Percentiles rank a stretch among this genome's conserved stretches.
phyloP scores from a whole-genome alignment of 2,113 vertebrate genomes.

The Australoheros scitulus region DNA sequence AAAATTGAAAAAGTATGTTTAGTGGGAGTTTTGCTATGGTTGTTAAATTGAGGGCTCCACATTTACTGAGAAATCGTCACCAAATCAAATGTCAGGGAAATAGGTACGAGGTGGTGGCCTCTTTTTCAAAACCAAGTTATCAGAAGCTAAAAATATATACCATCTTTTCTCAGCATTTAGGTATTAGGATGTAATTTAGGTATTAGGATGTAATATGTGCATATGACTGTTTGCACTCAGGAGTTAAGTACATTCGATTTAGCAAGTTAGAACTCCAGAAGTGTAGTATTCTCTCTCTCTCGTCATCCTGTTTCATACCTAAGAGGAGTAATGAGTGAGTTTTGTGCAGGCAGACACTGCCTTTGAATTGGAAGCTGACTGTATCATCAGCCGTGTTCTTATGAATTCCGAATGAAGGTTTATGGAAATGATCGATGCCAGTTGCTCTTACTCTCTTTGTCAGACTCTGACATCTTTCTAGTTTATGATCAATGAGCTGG shows the following conservation, averaged over 20 bases:
- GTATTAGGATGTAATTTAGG: background rate
- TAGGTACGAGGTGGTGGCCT: background rate
- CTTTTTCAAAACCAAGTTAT: no score
- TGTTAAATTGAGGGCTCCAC: constrained; percentile 32
- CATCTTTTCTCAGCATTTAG: background rate
- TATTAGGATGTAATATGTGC: background rate
- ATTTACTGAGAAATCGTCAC: constrained; percentile 25
- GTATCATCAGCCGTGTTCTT: background rate
- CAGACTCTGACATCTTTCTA: constrained; percentile 23
- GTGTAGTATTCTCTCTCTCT: background rate
- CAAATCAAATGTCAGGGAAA: background rate
- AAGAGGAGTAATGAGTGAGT: background rate
- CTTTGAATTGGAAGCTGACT: background rate
- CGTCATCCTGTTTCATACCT: background rate
- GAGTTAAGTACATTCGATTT: no score
- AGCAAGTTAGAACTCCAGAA: background rate
- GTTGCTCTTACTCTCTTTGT: constrained; percentile 1
- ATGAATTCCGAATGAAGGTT: constrained; percentile 4
- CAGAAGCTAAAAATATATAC: no score
- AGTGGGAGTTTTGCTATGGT: constrained; percentile 43
- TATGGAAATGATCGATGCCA: constrained; percentile 18
- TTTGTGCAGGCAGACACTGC: background rate
- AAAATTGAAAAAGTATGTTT: constrained; percentile 37
- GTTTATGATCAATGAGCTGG: constrained; percentile 48
- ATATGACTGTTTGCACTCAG: background rate